Evolutionary conservation across 2,888 invertebrate genomes (phyloP), one percentile per base, ranked within the genome.

Genomic region (Euplagia quadripunctaria): DNA sequence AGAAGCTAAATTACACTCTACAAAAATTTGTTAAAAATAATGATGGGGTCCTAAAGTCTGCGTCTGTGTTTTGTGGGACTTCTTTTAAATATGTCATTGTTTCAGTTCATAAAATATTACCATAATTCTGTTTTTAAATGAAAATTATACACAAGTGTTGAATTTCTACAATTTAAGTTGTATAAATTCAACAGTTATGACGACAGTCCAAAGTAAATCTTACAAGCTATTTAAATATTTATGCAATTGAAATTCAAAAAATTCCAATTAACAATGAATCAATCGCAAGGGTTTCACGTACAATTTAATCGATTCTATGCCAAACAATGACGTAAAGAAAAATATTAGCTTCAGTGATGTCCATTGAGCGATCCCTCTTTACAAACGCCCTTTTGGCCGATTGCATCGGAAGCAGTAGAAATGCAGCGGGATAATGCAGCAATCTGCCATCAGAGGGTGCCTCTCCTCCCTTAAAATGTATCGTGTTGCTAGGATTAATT

Each of bases 401-500:
- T 89, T 87, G 89, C 91, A 89, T 91, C 88, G 90, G 95, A 95
- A 94, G 94, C 94, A 90, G 90, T 94, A 94, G 91, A 94, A 95
- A 93, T 94, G 94, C 94, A 93, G 82, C 82, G 90, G 92, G 93
- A 93, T 93, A 92, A 93, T 91, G 91, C 92, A 92, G 90, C 93
- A 94, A 93, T 94, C 93, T 93, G 92, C 89, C 89, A 84, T 82
- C 85, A 85, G 89, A 89, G 89, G 78, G 89, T 85, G 82, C 84
- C 89, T 91, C 90, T 87, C 84, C 76, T 71, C 85, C 88, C 84
- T 81, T 79, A 83, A 83, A 87, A 88, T 88, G 91, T 94, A 95
- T 94, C 94, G 91, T 90, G 92, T 95, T 93, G 93, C 94, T 90
- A 90, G 93, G 93, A 95, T 96, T 95, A 95, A 96, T 96, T 95